Conservation (phyloP, 1,140 invertebrate species). For the Anthonomus grandis region DNA sequence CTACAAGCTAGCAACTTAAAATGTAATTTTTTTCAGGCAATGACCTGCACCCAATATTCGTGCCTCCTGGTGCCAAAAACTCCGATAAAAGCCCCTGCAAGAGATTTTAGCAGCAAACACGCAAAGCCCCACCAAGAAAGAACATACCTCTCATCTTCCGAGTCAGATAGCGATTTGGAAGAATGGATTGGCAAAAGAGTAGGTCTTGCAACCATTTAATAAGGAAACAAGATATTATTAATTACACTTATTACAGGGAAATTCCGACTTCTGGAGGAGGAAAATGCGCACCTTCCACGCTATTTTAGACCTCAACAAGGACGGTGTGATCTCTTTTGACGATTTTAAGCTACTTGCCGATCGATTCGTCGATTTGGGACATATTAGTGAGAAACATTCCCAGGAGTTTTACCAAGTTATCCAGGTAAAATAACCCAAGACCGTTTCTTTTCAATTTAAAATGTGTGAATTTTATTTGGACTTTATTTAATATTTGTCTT, state of each 20-base stretch:
- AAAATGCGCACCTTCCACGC: slow-evolving; percentile 84
- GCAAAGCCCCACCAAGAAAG: slow-evolving; percentile 24
- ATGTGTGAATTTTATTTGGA: slow-evolving; percentile 4
- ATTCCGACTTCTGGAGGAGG: slow-evolving; percentile 80
- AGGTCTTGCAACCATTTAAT: slow-evolving; percentile 14
- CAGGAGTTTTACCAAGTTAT: slow-evolving; percentile 65
- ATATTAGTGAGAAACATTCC: slow-evolving; percentile 60
- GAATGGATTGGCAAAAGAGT: slow-evolving; percentile 40
- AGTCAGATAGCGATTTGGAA: slow-evolving; percentile 43
- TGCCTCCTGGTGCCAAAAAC: slow-evolving; percentile 6
- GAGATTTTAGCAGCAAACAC: slow-evolving; percentile 19
- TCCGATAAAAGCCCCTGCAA: not conserved
- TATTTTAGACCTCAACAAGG: slow-evolving; percentile 78
- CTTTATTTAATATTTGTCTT: slow-evolving; percentile 20
- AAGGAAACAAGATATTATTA: not conserved
- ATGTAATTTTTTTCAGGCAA: not conserved
- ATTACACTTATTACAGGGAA: slow-evolving; percentile 54
- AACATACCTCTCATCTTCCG: slow-evolving; percentile 35
- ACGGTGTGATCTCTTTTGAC: slow-evolving; percentile 78
- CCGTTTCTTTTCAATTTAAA: not conserved
- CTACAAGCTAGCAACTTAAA: not conserved
- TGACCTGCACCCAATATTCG: slow-evolving; percentile 10
- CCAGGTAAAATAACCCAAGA: slow-evolving; percentile 50
- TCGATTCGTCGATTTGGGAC: slow-evolving; percentile 69
- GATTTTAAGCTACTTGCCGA: slow-evolving; percentile 72